Base-by-base conservation (phyloP, 2,797 vertebrate species). In the Artibeus lituratus region DNA sequence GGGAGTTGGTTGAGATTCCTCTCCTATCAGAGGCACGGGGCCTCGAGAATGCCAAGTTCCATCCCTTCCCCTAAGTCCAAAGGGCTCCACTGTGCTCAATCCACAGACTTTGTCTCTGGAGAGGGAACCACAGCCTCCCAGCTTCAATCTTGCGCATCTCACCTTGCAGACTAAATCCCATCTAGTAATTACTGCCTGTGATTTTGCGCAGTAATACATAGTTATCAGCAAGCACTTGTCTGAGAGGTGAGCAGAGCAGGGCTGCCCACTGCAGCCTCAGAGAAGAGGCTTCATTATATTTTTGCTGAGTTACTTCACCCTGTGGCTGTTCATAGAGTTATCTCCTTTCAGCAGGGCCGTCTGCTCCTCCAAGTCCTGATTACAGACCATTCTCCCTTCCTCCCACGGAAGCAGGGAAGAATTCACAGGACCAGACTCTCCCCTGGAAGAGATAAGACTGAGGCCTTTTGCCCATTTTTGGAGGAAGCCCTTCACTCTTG, bases 151-250 rank as follows among this genome's bases (percentile, higher is more conserved):
- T 47, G 24, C 82, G 49, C 92, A 83, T 53, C 93, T 97, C 87
- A 83, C 73, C 88, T 95, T 94, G 86, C 94, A 87, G 83, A 65
- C 83, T 57, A 80, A 92, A 74, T 70, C 91, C 91, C 39, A 49
- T 78, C 82, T 87, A 14, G 80, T 93, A 94, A 96, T 97, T 96
- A 94, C 74, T 59, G 78, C 65, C 82, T 95, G 93, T n/a, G 87
- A 94, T 87, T 94, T 92, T 22, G 14, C 81, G 37, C 18, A 0
- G 73, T 95, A 94, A 97, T 90, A 72, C 72, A 35, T 39, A 59
- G 90, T 94, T 91, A 87, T 88, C 93, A 93, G 90, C 21, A 24
- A 94, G 90, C 86, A 42, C 96, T 91, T 65, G 5, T 89, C 70
- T 70, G 74, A 90, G 74, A 47, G 94, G 87, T 84, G 35, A 94